Evolutionary conservation across 2,888 invertebrate genomes (phyloP), one percentile per base, ranked within the genome.

Genomic region (Heteromyza rotundicornis): DNA sequence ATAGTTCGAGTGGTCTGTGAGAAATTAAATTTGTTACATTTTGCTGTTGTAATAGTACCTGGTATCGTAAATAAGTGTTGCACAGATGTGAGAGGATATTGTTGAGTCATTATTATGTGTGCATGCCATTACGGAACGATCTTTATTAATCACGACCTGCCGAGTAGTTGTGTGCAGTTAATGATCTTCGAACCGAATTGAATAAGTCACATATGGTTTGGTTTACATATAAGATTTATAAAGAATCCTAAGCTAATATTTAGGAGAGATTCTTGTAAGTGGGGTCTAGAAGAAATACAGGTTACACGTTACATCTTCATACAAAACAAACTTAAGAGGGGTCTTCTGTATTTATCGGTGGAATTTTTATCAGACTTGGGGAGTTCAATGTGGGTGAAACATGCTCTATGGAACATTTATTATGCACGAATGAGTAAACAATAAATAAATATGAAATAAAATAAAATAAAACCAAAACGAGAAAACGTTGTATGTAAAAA

Each of bases 81-180:
- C 67, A 61, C 44, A 51, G 56, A 49, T 57, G 60, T 62, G 60
- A 60, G 60, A 53, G 56, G 62, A 50, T 50, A 40, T 59, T 55
- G 59, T 17, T 36, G 63, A 65, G 66, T 69, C 60, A 59, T 64
- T 60, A 59, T 68, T 65, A 50, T 35, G 47, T 61, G 66, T 77
- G 68, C 76, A 75, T 76, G 77, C 77, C 78, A 70, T 75, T 69
- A 66, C 67, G 64, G 69, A 71, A 66, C 76, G 79, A 71, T 81
- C 79, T 79, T 75, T 80, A 79, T 77, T 76, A 66, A 74, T 70
- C 75, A 79, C 76, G 72, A 81, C 81, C 81, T 81, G 78, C 73
- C 19, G 47, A 47, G 47, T 47, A 47, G 47, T 47, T 47, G 47
- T 47, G 47, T 47, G 47, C 47, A 47, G 47, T 47, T 47, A 47